Evolutionary conservation across 1,140 invertebrate genomes (phyloP).

Genomic region (Leptestheria dahalacensis): DNA sequence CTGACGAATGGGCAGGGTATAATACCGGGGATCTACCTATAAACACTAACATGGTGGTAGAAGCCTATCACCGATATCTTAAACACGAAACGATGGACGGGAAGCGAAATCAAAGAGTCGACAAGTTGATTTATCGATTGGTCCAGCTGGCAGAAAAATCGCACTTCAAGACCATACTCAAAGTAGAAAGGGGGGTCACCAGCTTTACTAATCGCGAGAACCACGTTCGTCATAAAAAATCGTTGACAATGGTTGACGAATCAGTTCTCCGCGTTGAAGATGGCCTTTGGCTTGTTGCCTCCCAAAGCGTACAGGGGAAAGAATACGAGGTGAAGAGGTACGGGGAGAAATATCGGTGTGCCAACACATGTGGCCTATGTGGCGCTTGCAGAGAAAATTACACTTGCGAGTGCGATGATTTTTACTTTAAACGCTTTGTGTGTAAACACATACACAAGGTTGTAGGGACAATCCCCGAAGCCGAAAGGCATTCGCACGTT

Average conservation of each 20-base stretch:
- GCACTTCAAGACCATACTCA: background rate
- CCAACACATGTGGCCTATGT: background rate
- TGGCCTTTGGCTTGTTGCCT: background rate
- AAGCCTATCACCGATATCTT: background rate
- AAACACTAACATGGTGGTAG: background rate
- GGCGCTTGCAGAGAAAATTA: background rate
- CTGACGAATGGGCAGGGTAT: background rate
- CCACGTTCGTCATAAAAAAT: background rate
- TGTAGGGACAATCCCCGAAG: too few species aligned
- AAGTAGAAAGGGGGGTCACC: background rate
- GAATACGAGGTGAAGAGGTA: background rate
- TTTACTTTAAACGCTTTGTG: background rate
- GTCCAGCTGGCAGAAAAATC: background rate
- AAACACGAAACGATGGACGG: background rate
- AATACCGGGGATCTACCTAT: background rate
- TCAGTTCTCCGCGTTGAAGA: background rate
- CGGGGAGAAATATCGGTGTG: background rate
- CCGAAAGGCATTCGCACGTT: too few species aligned
- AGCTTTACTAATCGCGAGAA: background rate
- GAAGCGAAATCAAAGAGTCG: background rate
- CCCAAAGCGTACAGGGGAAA: background rate
- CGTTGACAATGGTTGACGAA: background rate
- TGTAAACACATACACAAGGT: slow-evolving; percentile 3
- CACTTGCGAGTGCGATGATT: slow-evolving; percentile 1
- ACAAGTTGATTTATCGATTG: background rate